These are phyloP conservation scores for Calidris pygmaea DNA, from an alignment of 2,113 vertebrate genomes.

Conservation along the genomic window DNA sequence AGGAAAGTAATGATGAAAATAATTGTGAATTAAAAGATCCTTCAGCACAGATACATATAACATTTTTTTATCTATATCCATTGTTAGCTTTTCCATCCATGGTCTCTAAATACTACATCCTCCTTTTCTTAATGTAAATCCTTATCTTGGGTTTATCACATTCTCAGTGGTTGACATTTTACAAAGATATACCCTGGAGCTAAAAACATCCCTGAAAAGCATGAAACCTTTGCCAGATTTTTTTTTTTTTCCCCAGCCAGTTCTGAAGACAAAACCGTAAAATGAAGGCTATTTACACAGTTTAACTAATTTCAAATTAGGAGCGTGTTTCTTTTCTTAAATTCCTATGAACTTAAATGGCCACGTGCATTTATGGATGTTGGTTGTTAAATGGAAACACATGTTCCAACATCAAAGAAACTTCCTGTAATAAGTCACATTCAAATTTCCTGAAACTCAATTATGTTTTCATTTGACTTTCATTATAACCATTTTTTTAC, in stretches of 20 bases:
- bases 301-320: slow-evolving; percentile 20
- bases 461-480: slow-evolving; percentile 29
- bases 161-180: not conserved
- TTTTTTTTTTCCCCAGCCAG: not conserved
- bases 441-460: not conserved
- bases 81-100: not conserved
- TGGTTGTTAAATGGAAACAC: slow-evolving; percentile 17
- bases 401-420: not conserved
- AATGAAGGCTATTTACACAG: not conserved
- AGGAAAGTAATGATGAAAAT: not conserved
- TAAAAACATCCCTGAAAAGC: not conserved
- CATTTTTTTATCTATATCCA: not conserved
- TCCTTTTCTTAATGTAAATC: not conserved
- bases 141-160: not conserved
- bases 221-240: not conserved
- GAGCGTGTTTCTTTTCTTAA: not conserved
- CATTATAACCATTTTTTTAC: not conserved
- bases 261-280: not conserved
- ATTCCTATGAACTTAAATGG: not conserved
- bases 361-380: not conserved
- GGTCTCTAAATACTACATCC: not conserved
- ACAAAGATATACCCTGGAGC: not conserved
- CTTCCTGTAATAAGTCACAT: not conserved
- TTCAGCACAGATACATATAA: not conserved
- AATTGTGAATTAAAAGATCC: not conserved